These are phyloP conservation scores for Sitodiplosis mosellana DNA, from an alignment of 1,140 invertebrate genomes.

Conservation along the genomic window DNA sequence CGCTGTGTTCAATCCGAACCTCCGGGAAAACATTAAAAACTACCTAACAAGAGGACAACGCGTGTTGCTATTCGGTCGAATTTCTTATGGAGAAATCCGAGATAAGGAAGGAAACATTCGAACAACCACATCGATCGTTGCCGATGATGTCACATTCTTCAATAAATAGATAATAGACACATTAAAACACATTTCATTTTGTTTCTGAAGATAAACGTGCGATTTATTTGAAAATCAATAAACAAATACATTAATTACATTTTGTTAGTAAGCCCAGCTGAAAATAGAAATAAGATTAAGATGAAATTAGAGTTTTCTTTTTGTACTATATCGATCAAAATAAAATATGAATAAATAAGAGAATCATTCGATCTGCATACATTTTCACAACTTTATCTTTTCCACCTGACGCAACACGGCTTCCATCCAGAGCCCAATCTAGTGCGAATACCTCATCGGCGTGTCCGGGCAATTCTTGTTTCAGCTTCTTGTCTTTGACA, in stretches of 20 bases:
- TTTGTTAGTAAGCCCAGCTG: no score
- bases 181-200: no score
- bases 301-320: no score
- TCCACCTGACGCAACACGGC: slow-evolving; percentile 88
- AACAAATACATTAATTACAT: no score
- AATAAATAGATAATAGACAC: not conserved
- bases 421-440: slow-evolving; percentile 96
- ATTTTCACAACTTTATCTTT: slow-evolving; percentile 97
- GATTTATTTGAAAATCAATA: no score
- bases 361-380: no score
- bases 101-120: slow-evolving; percentile 52
- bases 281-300: no score
- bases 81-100: slow-evolving; percentile 73
- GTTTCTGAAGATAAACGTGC: no score
- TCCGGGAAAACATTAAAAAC: slow-evolving; percentile 58
- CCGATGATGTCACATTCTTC: slow-evolving; percentile 75
- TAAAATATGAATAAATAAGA: not conserved
- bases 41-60: slow-evolving; percentile 75
- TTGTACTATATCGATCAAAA: not conserved
- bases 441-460: slow-evolving; percentile 96
- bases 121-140: slow-evolving; percentile 59
- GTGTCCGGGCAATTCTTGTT: slow-evolving; percentile 91
- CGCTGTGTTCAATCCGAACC: slow-evolving; percentile 66
- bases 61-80: slow-evolving; percentile 59
- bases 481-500: slow-evolving; percentile 72